Evolutionary conservation across 2,888 invertebrate species (phyloP).

Genomic region (Entomobrya multifasciata): DNA sequence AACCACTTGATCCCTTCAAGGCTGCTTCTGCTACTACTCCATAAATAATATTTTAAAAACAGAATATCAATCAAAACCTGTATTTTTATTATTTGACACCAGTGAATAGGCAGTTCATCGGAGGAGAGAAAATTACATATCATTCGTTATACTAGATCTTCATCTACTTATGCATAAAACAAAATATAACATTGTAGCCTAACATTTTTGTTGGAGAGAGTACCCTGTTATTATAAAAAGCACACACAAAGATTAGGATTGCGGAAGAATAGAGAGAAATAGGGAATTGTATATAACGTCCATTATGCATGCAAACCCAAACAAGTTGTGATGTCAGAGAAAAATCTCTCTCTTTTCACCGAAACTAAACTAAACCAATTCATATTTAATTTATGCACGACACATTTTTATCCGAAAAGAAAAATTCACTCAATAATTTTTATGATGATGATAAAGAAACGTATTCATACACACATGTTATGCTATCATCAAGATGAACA

Average conservation of each 20-base stretch:
- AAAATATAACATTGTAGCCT: too few relatives aligned
- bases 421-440: too few relatives aligned
- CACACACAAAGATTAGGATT: not conserved
- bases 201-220: not conserved
- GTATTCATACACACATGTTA: not conserved
- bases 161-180: constrained; percentile 42
- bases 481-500: too few relatives aligned
- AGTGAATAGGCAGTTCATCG: constrained; percentile 2
- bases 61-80: constrained; percentile 62
- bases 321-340: constrained; percentile 12
- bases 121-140: constrained; percentile 8
- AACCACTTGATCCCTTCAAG: constrained; percentile 64
- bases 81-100: constrained; percentile 50
- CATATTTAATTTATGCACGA: constrained; percentile 20
- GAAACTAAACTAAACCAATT: constrained; percentile 5
- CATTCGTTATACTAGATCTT: not conserved
- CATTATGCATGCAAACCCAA: constrained; percentile 17
- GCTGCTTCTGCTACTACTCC: constrained; percentile 29
- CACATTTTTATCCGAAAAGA: not conserved
- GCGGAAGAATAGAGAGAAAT: not conserved
- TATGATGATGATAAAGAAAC: too few relatives aligned
- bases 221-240: not conserved
- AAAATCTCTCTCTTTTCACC: not conserved
- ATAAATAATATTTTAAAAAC: too few relatives aligned
- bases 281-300: constrained; percentile 18